A percentile compares a stretch with the other conserved stretches of the same genome.
Evolutionary conservation across 2,113 vertebrate genomes (phyloP).

Genomic region (Axis porcinus): DNA sequence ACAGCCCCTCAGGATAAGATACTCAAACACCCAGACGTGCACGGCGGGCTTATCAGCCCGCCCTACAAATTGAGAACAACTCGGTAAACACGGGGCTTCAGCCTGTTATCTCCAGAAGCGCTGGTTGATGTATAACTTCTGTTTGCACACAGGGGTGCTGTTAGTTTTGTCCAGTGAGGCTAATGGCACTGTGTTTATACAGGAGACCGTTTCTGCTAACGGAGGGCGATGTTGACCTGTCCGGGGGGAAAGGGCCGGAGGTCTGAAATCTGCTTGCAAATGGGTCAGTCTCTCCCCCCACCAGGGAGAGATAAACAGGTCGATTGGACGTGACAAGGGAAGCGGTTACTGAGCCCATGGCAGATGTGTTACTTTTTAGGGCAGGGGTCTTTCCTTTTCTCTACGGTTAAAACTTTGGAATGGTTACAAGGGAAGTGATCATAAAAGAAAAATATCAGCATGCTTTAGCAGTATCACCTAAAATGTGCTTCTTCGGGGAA

Average conservation of each 20-base stretch:
- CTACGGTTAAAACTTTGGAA: not conserved
- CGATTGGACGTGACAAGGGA: not conserved
- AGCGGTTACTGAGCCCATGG: not conserved
- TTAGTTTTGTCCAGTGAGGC: not conserved
- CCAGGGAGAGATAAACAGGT: not conserved
- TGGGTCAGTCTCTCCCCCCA: not conserved
- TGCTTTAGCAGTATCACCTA: not conserved
- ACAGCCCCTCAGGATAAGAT: not conserved
- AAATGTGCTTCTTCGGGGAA: not conserved
- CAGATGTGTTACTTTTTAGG: rapidly evolving
- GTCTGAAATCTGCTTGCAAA: not conserved
- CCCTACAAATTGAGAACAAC: not conserved
- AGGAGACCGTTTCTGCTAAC: not conserved
- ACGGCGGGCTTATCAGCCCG: not conserved
- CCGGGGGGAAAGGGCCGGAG: not conserved
- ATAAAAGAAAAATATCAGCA: not conserved
- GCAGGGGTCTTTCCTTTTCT: not conserved
- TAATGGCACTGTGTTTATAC: not conserved
- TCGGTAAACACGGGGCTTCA: not conserved
- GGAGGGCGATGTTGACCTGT: too few relatives aligned
- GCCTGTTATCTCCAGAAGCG: not conserved
- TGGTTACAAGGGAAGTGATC: not conserved
- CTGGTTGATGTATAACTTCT: not conserved
- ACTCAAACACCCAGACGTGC: too few relatives aligned
- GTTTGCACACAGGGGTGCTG: not conserved